These are phyloP conservation scores for Zhuqinia jingwanae DNA, from an alignment of 2,888 invertebrate species.

Conservation along the genomic window DNA sequence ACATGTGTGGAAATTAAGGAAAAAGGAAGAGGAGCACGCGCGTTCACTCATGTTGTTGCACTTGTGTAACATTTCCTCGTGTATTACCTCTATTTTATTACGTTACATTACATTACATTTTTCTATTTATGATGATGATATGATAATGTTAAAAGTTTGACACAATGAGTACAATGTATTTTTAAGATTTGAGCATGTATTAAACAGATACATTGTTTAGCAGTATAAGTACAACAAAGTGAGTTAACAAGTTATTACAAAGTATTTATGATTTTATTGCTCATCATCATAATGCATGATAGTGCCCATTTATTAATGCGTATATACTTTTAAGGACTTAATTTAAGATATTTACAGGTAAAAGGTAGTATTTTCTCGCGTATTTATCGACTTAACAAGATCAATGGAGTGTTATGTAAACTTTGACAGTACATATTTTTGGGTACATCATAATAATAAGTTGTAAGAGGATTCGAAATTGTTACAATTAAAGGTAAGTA, in stretches of 20 bases:
- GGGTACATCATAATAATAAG: no score
- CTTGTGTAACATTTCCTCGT: no score
- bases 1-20: neutral
- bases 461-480: no score
- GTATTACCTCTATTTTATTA: neutral
- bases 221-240: constrained; percentile 32
- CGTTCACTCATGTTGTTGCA: neutral
- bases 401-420: constrained; percentile 27
- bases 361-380: neutral
- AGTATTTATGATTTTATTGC: constrained; percentile 51
- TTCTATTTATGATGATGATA: no score
- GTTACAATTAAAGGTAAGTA: no score
- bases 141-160: constrained; percentile 2
- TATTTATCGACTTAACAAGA: constrained; percentile 25
- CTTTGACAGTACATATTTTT: constrained; percentile 22
- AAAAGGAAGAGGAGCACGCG: constrained; percentile 34
- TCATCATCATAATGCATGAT: constrained; percentile 1
- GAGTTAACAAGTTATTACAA: neutral
- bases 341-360: neutral
- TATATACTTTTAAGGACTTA: neutral
- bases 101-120: no score
- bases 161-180: constrained; percentile 20
- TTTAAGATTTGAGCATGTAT: constrained; percentile 18
- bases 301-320: neutral
- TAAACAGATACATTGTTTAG: constrained; percentile 40